phyloP scores from a whole-genome alignment of 2,113 vertebrate species.

The Xenotilapia flavipinnis region DNA sequence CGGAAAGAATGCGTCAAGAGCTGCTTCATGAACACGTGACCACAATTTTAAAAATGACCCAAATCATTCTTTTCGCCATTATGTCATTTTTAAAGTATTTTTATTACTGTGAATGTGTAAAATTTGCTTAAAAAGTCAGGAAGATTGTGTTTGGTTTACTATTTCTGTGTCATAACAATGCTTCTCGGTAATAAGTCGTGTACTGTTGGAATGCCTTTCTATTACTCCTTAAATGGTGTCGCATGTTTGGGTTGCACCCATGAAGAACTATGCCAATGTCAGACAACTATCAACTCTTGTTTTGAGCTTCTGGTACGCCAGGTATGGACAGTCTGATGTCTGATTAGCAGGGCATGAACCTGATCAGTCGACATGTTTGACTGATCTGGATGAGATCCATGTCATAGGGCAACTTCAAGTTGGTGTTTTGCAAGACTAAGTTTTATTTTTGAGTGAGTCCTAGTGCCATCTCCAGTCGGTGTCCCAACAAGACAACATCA shows the following conservation, averaged over 20 bases:
- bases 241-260: background rate
- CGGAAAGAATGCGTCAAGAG: background rate
- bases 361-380: background rate
- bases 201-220: background rate
- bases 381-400: background rate
- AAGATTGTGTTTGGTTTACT: background rate
- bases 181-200: background rate
- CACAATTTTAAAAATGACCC: background rate
- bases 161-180: background rate
- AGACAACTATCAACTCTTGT: background rate
- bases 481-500: background rate
- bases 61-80: background rate
- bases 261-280: background rate
- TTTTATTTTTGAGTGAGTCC: background rate
- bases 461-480: background rate
- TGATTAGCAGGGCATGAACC: background rate
- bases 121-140: fast-evolving
- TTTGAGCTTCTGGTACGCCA: background rate
- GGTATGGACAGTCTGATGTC: background rate
- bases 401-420: background rate
- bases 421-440: background rate
- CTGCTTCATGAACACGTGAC: background rate
- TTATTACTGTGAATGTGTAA: background rate
- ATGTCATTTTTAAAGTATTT: fast-evolving
- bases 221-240: background rate